phyloP scores from a whole-genome alignment of 2,888 invertebrate genomes.

The Melolontha melolontha region DNA sequence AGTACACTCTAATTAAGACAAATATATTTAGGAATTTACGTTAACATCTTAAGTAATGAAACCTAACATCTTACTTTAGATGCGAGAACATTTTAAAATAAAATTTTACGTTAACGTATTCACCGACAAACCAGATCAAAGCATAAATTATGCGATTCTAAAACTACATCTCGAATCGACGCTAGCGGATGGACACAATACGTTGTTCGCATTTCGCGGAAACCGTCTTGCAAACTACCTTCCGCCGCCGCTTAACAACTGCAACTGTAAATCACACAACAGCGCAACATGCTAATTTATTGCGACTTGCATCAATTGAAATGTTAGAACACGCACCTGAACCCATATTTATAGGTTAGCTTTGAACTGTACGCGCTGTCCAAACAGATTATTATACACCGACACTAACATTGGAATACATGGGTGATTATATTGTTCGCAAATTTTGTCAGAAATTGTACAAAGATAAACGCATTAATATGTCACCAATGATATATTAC shows the following conservation, averaged over 20 bases:
- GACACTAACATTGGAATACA: no score
- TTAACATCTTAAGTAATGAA: no score
- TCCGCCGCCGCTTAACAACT: constrained; percentile 9
- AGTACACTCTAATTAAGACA: no score
- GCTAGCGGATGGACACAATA: background rate
- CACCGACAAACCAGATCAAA: background rate
- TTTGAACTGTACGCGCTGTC: constrained; percentile 16
- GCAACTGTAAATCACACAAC: constrained; percentile 31
- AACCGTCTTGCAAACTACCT: constrained; percentile 1
- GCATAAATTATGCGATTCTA: constrained; percentile 3
- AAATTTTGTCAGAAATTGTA: no score
- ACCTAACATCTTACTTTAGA: no score
- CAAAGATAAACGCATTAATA: no score
- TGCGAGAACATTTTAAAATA: no score
- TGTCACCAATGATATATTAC: no score
- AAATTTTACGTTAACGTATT: no score
- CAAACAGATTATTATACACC: constrained; percentile 26
- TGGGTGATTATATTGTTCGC: no score
- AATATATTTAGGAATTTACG: no score
- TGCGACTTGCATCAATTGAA: constrained; percentile 32
- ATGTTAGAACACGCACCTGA: constrained; percentile 24
- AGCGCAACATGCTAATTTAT: constrained; percentile 25
- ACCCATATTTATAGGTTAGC: constrained; percentile 17
- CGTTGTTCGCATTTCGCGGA: background rate
- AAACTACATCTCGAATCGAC: constrained; percentile 2